These are phyloP conservation scores for Callaeas wilsoni DNA, from an alignment of 2,113 vertebrate species.

Conservation along the genomic window DNA sequence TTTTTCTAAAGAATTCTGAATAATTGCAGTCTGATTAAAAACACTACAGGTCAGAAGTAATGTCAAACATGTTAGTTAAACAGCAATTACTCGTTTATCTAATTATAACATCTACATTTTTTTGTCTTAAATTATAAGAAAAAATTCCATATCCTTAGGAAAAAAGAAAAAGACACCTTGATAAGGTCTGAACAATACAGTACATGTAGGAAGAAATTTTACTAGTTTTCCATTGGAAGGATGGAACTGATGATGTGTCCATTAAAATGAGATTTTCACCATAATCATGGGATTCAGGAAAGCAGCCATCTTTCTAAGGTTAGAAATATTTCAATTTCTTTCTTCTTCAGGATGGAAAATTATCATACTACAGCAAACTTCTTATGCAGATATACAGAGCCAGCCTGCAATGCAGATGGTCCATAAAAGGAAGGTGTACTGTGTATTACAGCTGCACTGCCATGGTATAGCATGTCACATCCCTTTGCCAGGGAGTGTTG, in stretches of 20 bases:
- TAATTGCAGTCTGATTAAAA: not conserved
- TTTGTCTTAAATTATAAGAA: not conserved
- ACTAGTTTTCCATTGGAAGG: not conserved
- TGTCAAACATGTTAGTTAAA: not conserved
- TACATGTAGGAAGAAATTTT: not conserved
- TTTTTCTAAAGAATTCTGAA: not conserved
- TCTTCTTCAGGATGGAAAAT: not conserved
- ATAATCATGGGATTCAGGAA: not conserved
- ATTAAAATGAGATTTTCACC: not conserved
- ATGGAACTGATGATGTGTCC: not conserved
- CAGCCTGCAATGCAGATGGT: rapidly evolving
- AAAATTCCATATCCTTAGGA: not conserved
- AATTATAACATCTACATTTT: not conserved
- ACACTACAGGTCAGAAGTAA: not conserved
- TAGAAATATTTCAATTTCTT: not conserved
- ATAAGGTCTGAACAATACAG: not conserved
- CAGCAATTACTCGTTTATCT: not conserved
- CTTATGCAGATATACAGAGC: not conserved
- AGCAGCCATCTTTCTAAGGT: not conserved
- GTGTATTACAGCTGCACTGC: not conserved
- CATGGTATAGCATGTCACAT: not conserved
- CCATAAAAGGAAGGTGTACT: not conserved
- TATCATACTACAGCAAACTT: not conserved
- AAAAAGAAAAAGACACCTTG: no score
- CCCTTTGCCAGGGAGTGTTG: not conserved